Evolutionary conservation across 1,140 invertebrate species (phyloP), one percentile per base, ranked within the genome.

Genomic region (Conus betulinus): DNA sequence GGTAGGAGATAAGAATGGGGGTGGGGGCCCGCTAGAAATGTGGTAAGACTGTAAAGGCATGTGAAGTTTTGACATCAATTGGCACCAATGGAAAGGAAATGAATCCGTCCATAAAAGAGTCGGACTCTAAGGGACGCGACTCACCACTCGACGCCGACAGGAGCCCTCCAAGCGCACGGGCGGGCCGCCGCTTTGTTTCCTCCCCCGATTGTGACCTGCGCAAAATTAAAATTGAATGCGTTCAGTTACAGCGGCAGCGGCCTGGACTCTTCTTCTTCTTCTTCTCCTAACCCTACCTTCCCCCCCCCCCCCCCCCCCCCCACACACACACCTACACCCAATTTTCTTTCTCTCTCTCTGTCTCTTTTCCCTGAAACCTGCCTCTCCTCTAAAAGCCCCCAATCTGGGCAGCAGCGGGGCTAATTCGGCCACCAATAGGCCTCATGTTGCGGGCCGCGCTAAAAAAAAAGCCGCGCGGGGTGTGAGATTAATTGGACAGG

Each of bases 41-140:
- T 85, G 89, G 87, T 89, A 89, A 89, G 86, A n/a, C n/a, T 89
- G 89, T 89, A 87, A 87, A 84, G 85, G 83, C 85, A 89, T 89
- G 89, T 89, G 89, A 89, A 89, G 86, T 87, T 89, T 89, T 87
- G 89, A 89, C 89, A 87, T 89, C 79, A 87, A 89, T 89, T 89
- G 89, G 63, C 87, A 85, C 85, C 78, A 89, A 89, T 89, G 83
- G 86, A 89, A 84, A 89, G 89, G 89, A 89, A 89, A 89, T 89
- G 89, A 89, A 89, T 53, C 60, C 82, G 86, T 84, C 84, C 85
- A 89, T 89, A 89, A 89, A 89, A 89, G 89, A 87, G 84, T 74
- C 25, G 25, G 84, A 76, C 76, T 57, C 89, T 84, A 87, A 87
- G 86, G 81, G 81, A 84, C 23, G 57, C 71, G 76, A 82, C 79